Evolutionary conservation across 2,888 invertebrate genomes (phyloP).

Genomic region (Melinopterus prodromus): DNA sequence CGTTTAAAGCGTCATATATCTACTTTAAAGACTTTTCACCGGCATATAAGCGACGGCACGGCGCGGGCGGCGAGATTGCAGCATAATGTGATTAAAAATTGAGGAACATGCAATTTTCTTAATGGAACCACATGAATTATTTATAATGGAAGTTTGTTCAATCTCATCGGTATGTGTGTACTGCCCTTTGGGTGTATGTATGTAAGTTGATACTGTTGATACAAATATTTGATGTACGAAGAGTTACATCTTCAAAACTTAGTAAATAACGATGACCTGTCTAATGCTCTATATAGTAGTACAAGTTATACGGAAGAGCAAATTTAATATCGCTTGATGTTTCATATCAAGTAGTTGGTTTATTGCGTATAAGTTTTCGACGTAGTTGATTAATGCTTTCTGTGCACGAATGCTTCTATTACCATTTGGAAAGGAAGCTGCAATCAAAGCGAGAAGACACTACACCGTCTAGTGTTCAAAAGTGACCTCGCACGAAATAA

Average conservation of each 20-base stretch:
- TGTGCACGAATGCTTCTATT: background rate
- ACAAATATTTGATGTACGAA: background rate
- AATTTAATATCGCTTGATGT: background rate
- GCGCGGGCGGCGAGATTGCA: background rate
- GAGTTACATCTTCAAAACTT: background rate
- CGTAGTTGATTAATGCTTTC: background rate
- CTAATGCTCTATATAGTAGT: background rate
- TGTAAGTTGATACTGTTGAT: background rate
- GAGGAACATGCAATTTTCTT: background rate
- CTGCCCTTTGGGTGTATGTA: background rate
- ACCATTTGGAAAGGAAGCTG: background rate
- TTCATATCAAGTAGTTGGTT: background rate
- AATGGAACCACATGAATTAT: background rate
- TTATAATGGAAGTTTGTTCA: background rate
- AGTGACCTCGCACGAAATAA: no score
- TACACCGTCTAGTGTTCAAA: no score
- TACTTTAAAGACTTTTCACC: background rate
- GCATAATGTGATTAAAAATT: background rate
- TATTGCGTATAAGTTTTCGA: background rate
- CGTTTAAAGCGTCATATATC: background rate
- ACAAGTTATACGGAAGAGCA: background rate
- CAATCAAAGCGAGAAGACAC: no score
- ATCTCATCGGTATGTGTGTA: background rate
- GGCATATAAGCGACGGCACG: background rate
- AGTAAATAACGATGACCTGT: background rate